Percentiles rank a stretch among this genome's conserved stretches.
Evolutionary conservation across 2,888 invertebrate species (phyloP).

Genomic region (Craniophora ligustri): DNA sequence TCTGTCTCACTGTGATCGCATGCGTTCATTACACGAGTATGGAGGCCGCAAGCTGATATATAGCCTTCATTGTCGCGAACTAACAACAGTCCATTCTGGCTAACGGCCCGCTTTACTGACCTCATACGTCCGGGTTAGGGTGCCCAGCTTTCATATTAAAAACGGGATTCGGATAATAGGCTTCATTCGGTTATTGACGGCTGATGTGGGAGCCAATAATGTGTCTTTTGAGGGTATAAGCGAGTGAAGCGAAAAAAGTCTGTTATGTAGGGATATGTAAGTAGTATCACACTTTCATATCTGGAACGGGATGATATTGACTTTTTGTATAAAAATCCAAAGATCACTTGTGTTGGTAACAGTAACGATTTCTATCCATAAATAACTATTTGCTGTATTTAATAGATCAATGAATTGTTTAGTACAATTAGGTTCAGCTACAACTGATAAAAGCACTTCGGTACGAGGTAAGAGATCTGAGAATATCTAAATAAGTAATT

Average conservation of each 20-base stretch:
- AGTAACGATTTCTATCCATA: too few species aligned
- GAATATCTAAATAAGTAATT: too few species aligned
- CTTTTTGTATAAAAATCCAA: background rate
- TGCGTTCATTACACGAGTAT: constrained; percentile 68
- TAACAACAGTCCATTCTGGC: constrained; percentile 80
- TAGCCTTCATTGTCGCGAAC: constrained; percentile 79
- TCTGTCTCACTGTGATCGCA: constrained; percentile 62
- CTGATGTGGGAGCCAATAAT: constrained; percentile 30
- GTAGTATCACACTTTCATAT: background rate
- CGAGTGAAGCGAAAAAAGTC: background rate
- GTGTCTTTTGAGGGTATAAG: constrained; percentile 23
- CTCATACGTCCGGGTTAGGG: constrained; percentile 61
- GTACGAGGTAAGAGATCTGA: too few species aligned
- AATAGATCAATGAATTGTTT: too few species aligned
- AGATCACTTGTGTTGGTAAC: too few species aligned
- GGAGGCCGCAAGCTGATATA: constrained; percentile 72
- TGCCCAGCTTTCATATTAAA: constrained; percentile 46
- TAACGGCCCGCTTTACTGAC: constrained; percentile 77
- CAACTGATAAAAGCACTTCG: too few species aligned
- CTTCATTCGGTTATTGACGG: constrained; percentile 37
- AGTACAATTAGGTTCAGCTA: too few species aligned
- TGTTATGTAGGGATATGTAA: background rate
- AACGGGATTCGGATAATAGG: constrained; percentile 33
- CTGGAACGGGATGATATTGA: background rate
- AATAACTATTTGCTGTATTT: too few species aligned